Evolutionary conservation across 2,797 vertebrate species (phyloP).

Genomic region (Dendrocincla fuliginosa): DNA sequence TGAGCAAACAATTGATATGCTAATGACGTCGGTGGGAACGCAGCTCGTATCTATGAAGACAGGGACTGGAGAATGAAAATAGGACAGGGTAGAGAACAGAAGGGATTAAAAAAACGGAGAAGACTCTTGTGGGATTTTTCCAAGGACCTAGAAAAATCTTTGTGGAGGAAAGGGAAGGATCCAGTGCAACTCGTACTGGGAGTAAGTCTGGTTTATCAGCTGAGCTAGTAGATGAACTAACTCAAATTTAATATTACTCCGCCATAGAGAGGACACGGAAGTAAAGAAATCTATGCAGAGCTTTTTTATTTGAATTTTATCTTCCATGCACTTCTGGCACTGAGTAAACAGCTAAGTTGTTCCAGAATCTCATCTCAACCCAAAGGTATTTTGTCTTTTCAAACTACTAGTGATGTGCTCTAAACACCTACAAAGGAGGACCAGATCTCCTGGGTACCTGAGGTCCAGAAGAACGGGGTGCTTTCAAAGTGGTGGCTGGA

Average conservation of each 20-base stretch:
- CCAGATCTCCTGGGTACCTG: neutral
- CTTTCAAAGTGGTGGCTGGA: neutral
- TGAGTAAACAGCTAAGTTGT: neutral
- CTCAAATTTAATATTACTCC: neutral
- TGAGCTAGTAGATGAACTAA: neutral
- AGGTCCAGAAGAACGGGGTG: neutral
- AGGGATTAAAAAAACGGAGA: neutral
- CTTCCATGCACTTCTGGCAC: neutral
- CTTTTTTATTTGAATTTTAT: neutral
- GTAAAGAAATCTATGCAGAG: neutral
- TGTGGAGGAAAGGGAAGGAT: neutral
- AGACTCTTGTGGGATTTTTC: neutral
- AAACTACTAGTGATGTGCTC: neutral
- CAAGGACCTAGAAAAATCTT: slow-evolving; percentile 1
- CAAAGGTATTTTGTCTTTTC: neutral
- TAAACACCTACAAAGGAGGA: neutral
- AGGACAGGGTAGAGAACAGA: slow-evolving; percentile 19
- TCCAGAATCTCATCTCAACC: neutral
- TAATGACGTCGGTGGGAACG: slow-evolving; percentile 48
- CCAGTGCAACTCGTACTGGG: neutral
- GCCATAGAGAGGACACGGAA: neutral
- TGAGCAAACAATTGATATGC: slow-evolving; percentile 65
- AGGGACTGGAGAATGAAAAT: slow-evolving; percentile 13
- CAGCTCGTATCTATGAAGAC: slow-evolving; percentile 47
- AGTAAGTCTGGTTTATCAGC: neutral